Percentiles rank a stretch among this genome's conserved stretches.
phyloP scores from a whole-genome alignment of 2,113 vertebrate genomes.

The Oncorhynchus mykiss region DNA sequence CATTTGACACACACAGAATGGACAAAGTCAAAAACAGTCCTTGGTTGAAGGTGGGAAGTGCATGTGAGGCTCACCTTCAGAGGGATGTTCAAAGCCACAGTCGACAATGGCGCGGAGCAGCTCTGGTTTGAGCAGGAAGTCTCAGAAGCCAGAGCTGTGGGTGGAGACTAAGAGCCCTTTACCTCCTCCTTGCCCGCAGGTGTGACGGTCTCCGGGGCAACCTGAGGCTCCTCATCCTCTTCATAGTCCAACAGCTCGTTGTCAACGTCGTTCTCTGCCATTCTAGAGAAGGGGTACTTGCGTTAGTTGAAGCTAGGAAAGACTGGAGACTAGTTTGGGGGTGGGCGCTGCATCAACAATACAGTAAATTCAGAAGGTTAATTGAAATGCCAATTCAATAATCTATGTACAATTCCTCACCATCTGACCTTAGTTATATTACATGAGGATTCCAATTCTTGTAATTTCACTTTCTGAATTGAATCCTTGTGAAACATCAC shows the following conservation, averaged over 20 bases:
- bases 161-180: slow-evolving; percentile 89
- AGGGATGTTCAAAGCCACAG: slow-evolving; percentile 88
- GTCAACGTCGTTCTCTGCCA: slow-evolving; percentile 85
- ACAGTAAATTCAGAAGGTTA: too few species aligned
- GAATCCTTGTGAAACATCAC: too few species aligned
- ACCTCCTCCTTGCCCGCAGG: slow-evolving; percentile 80
- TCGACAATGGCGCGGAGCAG: slow-evolving; percentile 85
- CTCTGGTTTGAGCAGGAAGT: slow-evolving; percentile 87
- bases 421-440: too few species aligned
- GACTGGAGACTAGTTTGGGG: too few species aligned
- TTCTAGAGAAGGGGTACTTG: slow-evolving; percentile 37
- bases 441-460: too few species aligned
- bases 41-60: not conserved
- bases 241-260: slow-evolving; percentile 86
- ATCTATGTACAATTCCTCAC: too few species aligned
- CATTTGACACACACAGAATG: too few species aligned
- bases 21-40: not conserved
- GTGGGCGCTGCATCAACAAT: too few species aligned
- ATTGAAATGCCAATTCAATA: too few species aligned
- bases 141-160: slow-evolving; percentile 87
- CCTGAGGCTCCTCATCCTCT: slow-evolving; percentile 85
- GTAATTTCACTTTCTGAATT: too few species aligned
- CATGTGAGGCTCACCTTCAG: slow-evolving; percentile 73
- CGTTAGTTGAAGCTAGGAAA: too few species aligned
- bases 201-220: slow-evolving; percentile 66